Base-by-base conservation (phyloP, 2,888 invertebrate species). In the Synanthedon formicaeformis region DNA sequence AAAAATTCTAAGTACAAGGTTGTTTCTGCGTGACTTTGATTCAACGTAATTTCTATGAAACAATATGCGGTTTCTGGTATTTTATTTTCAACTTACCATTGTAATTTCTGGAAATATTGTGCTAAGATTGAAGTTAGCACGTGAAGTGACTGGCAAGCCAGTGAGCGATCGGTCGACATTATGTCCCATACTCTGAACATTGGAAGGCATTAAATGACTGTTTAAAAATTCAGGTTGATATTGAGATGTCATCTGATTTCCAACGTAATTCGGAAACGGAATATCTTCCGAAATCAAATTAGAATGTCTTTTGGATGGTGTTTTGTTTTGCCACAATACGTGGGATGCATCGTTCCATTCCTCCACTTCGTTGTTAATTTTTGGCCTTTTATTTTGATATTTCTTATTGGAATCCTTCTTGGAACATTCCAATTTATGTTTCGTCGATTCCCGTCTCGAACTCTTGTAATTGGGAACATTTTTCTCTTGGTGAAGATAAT, bases 61-160 rank as follows among this genome's bases (percentile, higher is more conserved):
- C 34, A 34, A 34, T 8, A 34, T 34, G 34, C 10, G 6, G 34
- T 34, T 40, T 41, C 5, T 10, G 5, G 5, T 51, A 69, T 34
- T 34, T 34, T 34, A 34, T 34, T 34, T 34, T 34, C 8, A 34
- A 34, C 81, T 81, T 63, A 88, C 88, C 88, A 88, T 88, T 52
- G 94, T 94, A 62, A 95, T 94, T 86, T 95, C 95, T 2, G 95
- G 95, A 74, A 94, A 94, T 65, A 95, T 93, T 0, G 94, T 92
- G 66, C 94, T 94, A 48, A 95, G 83, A 78, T 94, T 94, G 69
- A 95, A 95, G 73, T 94, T 95, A 1, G 94, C 92, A 2, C 86
- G 78, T 2, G 86, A 86, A 3, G 85, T 79, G 40, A 71, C 75
- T 6, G 87, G 83, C 54, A 85, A 78, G 53, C 70, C 75, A n/a